Evolutionary conservation across 2,888 invertebrate genomes (phyloP), one percentile per base, ranked within the genome.

Genomic region (Blastobasis adustella): DNA sequence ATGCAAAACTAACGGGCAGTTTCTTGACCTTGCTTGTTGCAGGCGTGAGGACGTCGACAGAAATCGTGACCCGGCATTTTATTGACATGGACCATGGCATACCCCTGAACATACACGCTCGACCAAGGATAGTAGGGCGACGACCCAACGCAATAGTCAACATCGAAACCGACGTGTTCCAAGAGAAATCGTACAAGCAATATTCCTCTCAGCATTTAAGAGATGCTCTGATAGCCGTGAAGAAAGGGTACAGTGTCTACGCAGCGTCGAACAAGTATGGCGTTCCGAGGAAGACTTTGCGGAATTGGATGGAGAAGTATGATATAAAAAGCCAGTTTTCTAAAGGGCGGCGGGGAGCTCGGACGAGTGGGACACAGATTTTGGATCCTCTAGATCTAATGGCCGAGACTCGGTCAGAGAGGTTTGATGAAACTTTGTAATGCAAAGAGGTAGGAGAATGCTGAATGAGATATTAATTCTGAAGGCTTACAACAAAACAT

Each of bases 221-320:
- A 38, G 89, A 89, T 43, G 89, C 89, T 0, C 55, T 90, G 1
- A 87, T 89, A 44, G 89, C 89, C 0, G 89, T 90, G 0, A 89
- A 89, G 57, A 84, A 84, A 60, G 90, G 90, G 0, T 86, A 88
- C 52, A 90, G 90, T 37, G 90, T 90, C 0, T 90, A 90, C 54
- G 90, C 90, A 0, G 90, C 90, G 0, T 90, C 90, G 0, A 90
- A 89, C 54, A 89, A 90, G 45, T 90, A 82, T 55, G 90, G 90
- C 0, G 90, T 90, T 37, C 90, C 90, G 2, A 74, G 90, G 64
- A 90, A 90, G 53, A 90, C 90, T 38, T 67, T 90, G 37, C 65
- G 90, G 51, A 90, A 90, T 67, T 90, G 90, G 88, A 90, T 90
- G 90, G 90, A 90, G 50, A 89, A 90, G 53, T 89, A 89, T 55